Evolutionary conservation across 2,888 invertebrate species (phyloP), one percentile per base, ranked within the genome.

Genomic region (Drosophila mayaguana): DNA sequence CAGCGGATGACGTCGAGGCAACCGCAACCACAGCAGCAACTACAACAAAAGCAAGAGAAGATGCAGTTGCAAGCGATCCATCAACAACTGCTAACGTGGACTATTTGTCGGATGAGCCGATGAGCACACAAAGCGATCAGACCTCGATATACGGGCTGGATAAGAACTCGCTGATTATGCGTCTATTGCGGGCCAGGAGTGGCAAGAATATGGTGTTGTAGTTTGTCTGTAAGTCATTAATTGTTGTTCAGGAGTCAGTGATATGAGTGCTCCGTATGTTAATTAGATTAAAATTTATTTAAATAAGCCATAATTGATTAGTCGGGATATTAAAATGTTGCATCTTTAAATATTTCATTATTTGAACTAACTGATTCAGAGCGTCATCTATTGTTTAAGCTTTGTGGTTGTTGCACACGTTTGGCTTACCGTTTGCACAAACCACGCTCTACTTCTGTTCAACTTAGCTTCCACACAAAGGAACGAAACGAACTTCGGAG

Each of bases 81-180:
- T 42, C 75, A 12, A 75, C 69, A 16, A 72, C 69, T 1, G 28
- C 42, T 16, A 84, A 34, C 28, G 18, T 42, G 20, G 82, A 84
- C 63, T 81, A 84, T 36, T 56, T 62, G 55, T 55, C 67, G 48
- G 80, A 79, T 53, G 82, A 75, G 42, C 43, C 68, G 1, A 16
- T 53, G 45, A 32, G 57, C 20, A 50, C 63, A 7, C 64, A 67
- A 43, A 60, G 50, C 18, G 57, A 68, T 0, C 75, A 83, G 32
- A 76, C 80, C 32, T 88, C 89, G 1, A 81, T 88, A 11, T 88
- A 85, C 14, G 85, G 89, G 1, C 63, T 83, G 9, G 75, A 78
- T 40, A 80, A 80, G 57, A 82, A 88, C 54, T 88, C 88, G 2
- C 42, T 87, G 51, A 88, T 88, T 25, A 90, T 90, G 90, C 72